A percentile compares a stretch with the other conserved stretches of the same genome.
Evolutionary conservation across 2,113 vertebrate species (phyloP).

Genomic region (Hyaena hyaena): DNA sequence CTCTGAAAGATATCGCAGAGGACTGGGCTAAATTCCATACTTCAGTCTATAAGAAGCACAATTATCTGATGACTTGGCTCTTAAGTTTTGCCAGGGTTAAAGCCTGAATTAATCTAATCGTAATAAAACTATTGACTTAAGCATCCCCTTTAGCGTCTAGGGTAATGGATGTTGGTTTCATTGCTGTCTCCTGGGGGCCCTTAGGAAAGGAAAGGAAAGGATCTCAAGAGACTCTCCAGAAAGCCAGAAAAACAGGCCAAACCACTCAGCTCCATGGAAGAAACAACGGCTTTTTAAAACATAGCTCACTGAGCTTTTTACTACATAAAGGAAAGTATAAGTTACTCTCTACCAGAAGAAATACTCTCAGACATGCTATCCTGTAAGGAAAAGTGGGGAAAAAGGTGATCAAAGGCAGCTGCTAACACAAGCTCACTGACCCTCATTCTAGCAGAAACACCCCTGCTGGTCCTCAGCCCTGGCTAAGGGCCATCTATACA

Average conservation of each 20-base stretch:
- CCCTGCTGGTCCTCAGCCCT: neutral
- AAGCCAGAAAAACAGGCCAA: constrained; percentile 73
- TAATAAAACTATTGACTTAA: constrained; percentile 65
- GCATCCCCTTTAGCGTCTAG: constrained; percentile 39
- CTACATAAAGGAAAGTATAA: neutral
- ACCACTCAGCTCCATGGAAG: constrained; percentile 8
- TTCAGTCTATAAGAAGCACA: constrained; percentile 61
- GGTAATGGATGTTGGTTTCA: constrained; percentile 71
- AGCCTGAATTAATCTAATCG: constrained; percentile 73
- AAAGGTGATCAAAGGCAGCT: neutral
- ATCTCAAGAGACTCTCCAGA: constrained; percentile 62
- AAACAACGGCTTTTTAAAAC: constrained; percentile 52
- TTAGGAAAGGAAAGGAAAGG: constrained; percentile 68
- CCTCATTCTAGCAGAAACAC: constrained; percentile 34
- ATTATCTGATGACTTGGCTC: constrained; percentile 62
- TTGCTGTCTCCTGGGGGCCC: constrained; percentile 47
- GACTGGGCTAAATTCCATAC: constrained; percentile 57
- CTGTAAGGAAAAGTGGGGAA: neutral
- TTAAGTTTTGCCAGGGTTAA: constrained; percentile 63
- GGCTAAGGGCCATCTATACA: neutral
- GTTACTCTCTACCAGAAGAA: constrained; percentile 32
- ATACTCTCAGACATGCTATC: constrained; percentile 30
- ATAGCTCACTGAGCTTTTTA: constrained; percentile 20
- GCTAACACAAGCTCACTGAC: neutral
- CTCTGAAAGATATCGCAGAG: constrained; percentile 39